These are phyloP conservation scores for Eilema griseolum DNA, from an alignment of 2,888 invertebrate genomes.

Conservation along the genomic window DNA sequence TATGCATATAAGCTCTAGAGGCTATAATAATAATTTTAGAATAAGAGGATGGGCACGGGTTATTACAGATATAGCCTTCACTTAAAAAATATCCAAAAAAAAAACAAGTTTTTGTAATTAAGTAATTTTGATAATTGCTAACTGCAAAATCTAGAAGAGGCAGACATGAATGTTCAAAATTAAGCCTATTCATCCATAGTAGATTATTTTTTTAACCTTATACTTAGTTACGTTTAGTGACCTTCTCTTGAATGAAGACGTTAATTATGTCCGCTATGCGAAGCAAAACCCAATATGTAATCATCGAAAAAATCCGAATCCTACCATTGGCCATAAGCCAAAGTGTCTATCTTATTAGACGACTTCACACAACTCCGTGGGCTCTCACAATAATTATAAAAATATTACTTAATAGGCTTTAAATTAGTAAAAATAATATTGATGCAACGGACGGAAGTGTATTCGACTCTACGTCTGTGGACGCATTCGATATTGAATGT, in stretches of 20 bases:
- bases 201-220: background rate
- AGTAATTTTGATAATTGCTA: no score
- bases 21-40: no score
- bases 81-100: no score
- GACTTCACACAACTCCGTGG: background rate
- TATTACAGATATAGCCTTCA: no score
- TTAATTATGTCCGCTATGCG: slow-evolving; percentile 3
- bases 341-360: background rate
- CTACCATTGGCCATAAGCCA: background rate
- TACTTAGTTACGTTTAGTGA: no score
- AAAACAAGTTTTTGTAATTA: no score
- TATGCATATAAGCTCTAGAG: no score
- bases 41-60: no score
- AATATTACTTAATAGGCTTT: no score
- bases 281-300: background rate
- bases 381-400: no score
- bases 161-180: background rate
- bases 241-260: background rate
- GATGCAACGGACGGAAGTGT: background rate
- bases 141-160: no score
- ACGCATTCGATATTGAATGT: background rate
- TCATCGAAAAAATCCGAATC: slow-evolving; percentile 1
- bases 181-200: background rate
- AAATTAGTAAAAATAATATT: background rate
- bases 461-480: background rate